Conservation (phyloP, 2,113 vertebrate species). For the Notothenia coriiceps region DNA sequence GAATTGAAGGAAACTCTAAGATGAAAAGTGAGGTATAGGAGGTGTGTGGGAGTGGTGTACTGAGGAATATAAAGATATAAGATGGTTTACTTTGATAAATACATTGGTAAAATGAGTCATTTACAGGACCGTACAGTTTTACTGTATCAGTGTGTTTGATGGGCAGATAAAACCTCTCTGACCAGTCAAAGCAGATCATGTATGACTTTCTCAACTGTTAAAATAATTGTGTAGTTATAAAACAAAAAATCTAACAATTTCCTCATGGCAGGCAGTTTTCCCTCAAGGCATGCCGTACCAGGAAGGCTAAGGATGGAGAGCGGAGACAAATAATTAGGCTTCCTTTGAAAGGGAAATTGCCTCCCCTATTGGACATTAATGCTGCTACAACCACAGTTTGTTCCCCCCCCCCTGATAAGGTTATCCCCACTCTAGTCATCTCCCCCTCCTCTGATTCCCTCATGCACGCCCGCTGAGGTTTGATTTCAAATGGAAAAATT, state of each 20-base stretch:
- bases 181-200: background rate
- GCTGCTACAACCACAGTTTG: conserved; percentile 68
- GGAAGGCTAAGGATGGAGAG: conserved; percentile 2
- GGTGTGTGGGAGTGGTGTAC: conserved; percentile 59
- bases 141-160: background rate
- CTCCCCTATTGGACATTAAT: conserved; percentile 81
- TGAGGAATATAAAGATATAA: conserved; percentile 36
- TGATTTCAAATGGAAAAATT: conserved; percentile 89
- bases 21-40: conserved; percentile 52
- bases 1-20: conserved; percentile 61
- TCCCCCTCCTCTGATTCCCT: conserved; percentile 69
- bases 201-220: background rate
- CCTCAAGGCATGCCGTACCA: conserved; percentile 1
- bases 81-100: conserved; percentile 6
- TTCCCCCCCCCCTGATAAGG: conserved; percentile 37
- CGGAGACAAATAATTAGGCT: conserved; percentile 48
- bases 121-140: background rate
- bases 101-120: background rate
- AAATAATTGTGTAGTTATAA: background rate
- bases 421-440: conserved; percentile 58
- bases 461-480: conserved; percentile 74
- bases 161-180: background rate
- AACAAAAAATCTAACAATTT: conserved; percentile 6
- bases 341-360: conserved; percentile 79
- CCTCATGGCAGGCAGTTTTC: conserved; percentile 24